phyloP scores from a whole-genome alignment of 2,113 vertebrate species.

The Gorsachius goisagi region DNA sequence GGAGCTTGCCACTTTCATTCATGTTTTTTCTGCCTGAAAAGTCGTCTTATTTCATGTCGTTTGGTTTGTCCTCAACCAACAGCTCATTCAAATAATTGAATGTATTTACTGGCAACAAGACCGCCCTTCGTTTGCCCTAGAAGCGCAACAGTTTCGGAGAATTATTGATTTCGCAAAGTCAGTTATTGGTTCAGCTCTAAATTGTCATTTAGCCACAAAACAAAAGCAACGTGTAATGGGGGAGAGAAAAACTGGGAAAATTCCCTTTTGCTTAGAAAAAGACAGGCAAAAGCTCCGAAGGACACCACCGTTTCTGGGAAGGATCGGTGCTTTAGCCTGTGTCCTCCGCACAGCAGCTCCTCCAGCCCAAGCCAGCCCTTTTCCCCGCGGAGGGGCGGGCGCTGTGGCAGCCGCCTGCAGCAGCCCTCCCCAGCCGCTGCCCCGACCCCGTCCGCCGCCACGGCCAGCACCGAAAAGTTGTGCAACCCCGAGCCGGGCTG shows the following conservation, averaged over 20 bases:
- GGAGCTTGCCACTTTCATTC: not conserved
- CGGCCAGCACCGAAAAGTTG: not conserved
- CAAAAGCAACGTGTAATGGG: rapidly evolving
- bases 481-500: not conserved
- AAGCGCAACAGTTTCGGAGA: not conserved
- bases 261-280: not conserved
- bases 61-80: not conserved
- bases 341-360: not conserved
- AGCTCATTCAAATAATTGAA: not conserved
- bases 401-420: rapidly evolving
- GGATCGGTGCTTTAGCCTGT: rapidly evolving
- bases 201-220: not conserved
- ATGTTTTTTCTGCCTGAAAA: not conserved
- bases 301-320: not conserved
- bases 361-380: too few species aligned
- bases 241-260: not conserved
- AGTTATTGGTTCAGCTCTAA: not conserved
- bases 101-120: too few species aligned
- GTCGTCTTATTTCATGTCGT: rapidly evolving
- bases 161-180: not conserved
- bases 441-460: rapidly evolving
- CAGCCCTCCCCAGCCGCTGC: not conserved
- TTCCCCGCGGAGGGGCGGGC: rapidly evolving
- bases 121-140: not conserved
- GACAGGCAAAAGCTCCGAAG: rapidly evolving